phyloP scores from a whole-genome alignment of 2,888 invertebrate genomes.

The Nysson spinosus region DNA sequence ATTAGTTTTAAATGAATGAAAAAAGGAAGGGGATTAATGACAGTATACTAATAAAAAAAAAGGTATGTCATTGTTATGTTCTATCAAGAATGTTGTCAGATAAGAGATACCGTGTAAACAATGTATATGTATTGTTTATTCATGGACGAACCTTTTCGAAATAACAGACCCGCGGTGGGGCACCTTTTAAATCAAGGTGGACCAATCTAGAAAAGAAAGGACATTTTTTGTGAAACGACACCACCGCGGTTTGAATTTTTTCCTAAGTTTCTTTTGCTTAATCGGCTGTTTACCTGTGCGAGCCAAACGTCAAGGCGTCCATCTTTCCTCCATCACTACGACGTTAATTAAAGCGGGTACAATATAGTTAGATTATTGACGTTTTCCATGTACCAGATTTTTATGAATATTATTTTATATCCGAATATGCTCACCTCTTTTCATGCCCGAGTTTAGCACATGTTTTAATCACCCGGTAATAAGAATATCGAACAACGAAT shows the following conservation, averaged over 20 bases:
- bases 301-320: constrained; percentile 78
- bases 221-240: constrained; percentile 19
- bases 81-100: constrained; percentile 3
- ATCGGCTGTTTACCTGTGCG: constrained; percentile 76
- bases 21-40: not conserved
- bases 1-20: too few species aligned
- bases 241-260: not conserved
- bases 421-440: not conserved
- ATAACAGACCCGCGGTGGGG: constrained; percentile 82
- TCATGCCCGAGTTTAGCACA: too few species aligned
- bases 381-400: not conserved
- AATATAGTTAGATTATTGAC: not conserved
- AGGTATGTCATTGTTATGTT: not conserved
- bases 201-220: constrained; percentile 78
- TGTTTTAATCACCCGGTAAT: too few species aligned
- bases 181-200: constrained; percentile 87
- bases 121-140: constrained; percentile 42
- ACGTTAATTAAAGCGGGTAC: constrained; percentile 32
- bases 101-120: constrained; percentile 46
- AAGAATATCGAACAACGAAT: too few species aligned
- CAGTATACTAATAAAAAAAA: not conserved
- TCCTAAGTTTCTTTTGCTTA: constrained; percentile 24
- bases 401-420: constrained; percentile 7
- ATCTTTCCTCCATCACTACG: constrained; percentile 68
- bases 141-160: constrained; percentile 78